Base-by-base conservation (phyloP, 2,113 vertebrate genomes). In the Aspidoscelis tigris region DNA sequence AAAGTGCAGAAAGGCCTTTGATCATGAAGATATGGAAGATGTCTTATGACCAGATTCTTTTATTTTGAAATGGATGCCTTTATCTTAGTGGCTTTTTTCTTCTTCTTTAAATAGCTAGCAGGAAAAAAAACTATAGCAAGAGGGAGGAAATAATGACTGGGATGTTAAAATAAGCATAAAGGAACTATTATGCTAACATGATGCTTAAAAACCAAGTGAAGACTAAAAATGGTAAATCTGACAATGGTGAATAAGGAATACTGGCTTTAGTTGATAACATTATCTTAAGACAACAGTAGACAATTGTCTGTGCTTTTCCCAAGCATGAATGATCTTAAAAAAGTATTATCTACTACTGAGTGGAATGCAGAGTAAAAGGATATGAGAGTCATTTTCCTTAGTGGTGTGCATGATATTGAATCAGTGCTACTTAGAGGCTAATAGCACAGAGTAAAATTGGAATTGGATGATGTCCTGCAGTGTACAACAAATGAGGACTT, bases 401-500 rank as follows among this genome's bases (percentile, higher is more conserved):
- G 24, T 33, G 8, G 16, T 10, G 41, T 81, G 53, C 53, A 61
- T 61, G 39, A 55, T 18, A 24, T 58, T 84, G 16, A 72, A 24
- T 65, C 58, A 72, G n/a, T 65, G 41, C 18, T 71, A 84, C 58
- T 70, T 77, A 39, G 68, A 50, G 16, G n/a, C 7, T 61, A 53
- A n/a, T 61, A 24, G n/a, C 21, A 47, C 41, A 64, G 16, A 55
- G 33, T 8, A 65, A 79, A 3, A 24, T 66, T 39, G 72, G 43
- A 84, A 73, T 73, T 65, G 26, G 55, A 55, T 26, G 10, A 26
- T 64, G 55, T 79, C 81, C 11, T 84, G 76, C 70, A 73, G 69
- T 66, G 44, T 22, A 65, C 50, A 21, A 39, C 69, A 73, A 65
- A 84, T 64, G 43, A 65, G 55, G 65, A 73, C 33, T 39, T 50